These are phyloP conservation scores for Adela reaumurella DNA, from an alignment of 2,888 invertebrate genomes.

Conservation along the genomic window DNA sequence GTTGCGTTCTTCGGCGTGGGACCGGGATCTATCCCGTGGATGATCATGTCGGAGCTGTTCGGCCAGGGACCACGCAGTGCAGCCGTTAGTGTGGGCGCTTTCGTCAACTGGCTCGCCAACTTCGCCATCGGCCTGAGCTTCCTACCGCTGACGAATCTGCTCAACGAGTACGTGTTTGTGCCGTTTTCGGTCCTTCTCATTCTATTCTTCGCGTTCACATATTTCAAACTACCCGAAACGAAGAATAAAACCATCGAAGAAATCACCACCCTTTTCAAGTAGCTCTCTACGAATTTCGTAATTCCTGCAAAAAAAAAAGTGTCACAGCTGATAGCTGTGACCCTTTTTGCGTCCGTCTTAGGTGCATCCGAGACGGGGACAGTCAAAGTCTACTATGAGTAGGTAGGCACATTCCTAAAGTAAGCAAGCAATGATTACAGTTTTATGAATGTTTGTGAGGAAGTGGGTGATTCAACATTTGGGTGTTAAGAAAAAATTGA, in stretches of 20 bases:
- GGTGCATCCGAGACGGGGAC: too few relatives aligned
- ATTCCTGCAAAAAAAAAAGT: too few relatives aligned
- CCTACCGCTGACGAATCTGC: constrained; percentile 29
- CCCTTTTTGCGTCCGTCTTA: too few relatives aligned
- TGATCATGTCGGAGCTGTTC: constrained; percentile 49
- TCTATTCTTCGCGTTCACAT: constrained; percentile 43
- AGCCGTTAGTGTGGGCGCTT: constrained; percentile 46
- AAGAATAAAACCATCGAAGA: constrained; percentile 50
- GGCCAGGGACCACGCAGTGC: constrained; percentile 47
- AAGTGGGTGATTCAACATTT: too few relatives aligned
- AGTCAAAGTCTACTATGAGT: too few relatives aligned
- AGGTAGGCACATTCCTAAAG: too few relatives aligned
- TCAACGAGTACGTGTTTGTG: constrained; percentile 42
- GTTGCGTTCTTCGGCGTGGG: constrained; percentile 51
- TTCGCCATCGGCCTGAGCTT: constrained; percentile 49
- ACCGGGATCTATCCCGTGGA: constrained; percentile 53
- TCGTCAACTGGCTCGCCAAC: constrained; percentile 52
- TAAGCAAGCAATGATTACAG: too few relatives aligned
- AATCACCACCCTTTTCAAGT: constrained; percentile 48
- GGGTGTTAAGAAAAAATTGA: too few relatives aligned
- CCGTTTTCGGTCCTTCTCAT: constrained; percentile 42
- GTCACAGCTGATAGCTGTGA: too few relatives aligned
- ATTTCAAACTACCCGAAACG: constrained; percentile 47
- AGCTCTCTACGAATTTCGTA: constrained; percentile 18
- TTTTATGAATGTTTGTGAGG: too few relatives aligned